A percentile compares a stretch with the other conserved stretches of the same genome.
phyloP scores from a whole-genome alignment of 2,113 vertebrate genomes.

The Cavia aperea region DNA sequence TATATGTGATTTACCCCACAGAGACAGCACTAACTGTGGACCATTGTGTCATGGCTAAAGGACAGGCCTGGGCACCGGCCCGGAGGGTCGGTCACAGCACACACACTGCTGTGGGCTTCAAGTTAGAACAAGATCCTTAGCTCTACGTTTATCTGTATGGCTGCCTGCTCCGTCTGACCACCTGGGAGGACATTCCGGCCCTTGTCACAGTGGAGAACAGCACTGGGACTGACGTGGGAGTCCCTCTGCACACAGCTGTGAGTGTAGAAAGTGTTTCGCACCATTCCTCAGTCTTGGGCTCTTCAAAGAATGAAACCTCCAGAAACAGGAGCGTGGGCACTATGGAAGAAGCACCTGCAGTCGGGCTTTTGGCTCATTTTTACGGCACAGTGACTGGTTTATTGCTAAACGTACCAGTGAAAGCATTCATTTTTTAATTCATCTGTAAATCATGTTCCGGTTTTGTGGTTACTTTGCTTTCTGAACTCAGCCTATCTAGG shows the following conservation, averaged over 20 bases:
- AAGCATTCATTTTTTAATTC: background rate
- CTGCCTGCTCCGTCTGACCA: background rate
- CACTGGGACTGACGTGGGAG: background rate
- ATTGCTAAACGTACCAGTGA: background rate
- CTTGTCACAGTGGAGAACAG: background rate
- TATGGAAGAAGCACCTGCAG: accelerated
- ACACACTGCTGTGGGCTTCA: background rate
- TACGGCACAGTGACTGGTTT: background rate
- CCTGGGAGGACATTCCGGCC: background rate
- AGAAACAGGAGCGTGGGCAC: background rate
- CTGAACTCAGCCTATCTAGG: background rate
- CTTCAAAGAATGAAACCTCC: background rate
- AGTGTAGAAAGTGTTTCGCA: accelerated
- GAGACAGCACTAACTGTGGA: background rate
- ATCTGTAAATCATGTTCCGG: background rate
- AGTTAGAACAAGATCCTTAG: background rate
- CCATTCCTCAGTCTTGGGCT: background rate
- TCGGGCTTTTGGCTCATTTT: background rate
- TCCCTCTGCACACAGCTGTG: accelerated
- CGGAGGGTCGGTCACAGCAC: background rate
- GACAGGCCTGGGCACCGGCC: accelerated
- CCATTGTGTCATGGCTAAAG: background rate
- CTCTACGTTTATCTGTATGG: background rate
- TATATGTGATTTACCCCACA: background rate
- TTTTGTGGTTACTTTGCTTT: background rate